A percentile compares a stretch with the other conserved stretches of the same genome.
phyloP scores from a whole-genome alignment of 2,888 invertebrate species.

The Eupithecia exiguata region DNA sequence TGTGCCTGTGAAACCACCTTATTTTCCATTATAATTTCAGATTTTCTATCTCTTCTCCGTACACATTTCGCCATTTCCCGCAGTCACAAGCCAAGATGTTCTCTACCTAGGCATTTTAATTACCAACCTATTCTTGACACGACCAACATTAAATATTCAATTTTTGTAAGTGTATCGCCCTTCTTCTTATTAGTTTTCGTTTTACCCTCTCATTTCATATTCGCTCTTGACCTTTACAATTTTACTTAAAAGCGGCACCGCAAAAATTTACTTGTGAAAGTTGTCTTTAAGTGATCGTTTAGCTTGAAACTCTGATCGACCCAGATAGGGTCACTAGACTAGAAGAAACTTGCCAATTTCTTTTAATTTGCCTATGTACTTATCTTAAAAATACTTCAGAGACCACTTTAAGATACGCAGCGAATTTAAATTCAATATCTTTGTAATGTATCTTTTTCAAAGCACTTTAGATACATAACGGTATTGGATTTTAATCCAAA shows the following conservation, averaged over 20 bases:
- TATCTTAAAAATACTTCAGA: background rate
- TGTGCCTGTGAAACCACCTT: no score
- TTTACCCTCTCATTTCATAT: background rate
- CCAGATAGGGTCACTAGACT: background rate
- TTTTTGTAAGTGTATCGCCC: background rate
- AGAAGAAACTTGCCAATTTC: background rate
- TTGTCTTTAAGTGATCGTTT: background rate
- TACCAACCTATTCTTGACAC: background rate
- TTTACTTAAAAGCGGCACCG: background rate
- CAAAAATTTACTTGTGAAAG: background rate
- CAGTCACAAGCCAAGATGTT: background rate
- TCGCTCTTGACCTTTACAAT: background rate
- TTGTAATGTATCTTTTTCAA: no score
- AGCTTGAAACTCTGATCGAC: background rate
- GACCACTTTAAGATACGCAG: conserved; percentile 2
- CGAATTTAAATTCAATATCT: conserved; percentile 29
- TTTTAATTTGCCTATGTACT: background rate
- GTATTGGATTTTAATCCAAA: conserved; percentile 18
- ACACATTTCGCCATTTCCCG: background rate
- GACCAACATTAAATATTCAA: background rate
- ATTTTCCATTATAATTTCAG: no score
- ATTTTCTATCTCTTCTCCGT: background rate
- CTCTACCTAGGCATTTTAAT: background rate
- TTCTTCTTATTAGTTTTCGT: background rate
- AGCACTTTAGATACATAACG: conserved; percentile 17